Base-by-base conservation (phyloP, 2,113 vertebrate species). In the Pedionomus torquatus region DNA sequence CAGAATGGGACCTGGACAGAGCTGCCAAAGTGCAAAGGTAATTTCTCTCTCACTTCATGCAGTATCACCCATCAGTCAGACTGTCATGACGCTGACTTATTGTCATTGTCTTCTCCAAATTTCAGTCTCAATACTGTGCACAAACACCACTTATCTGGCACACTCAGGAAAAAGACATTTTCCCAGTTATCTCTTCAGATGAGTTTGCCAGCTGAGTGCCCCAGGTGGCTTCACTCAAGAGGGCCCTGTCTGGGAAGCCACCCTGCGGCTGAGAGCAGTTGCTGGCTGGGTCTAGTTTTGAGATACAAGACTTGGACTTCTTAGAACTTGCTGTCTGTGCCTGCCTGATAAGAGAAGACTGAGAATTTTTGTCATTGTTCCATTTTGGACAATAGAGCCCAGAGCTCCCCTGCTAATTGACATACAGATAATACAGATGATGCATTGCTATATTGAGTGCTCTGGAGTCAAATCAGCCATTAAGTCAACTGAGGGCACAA, bases 1-100 rank as follows among this genome's bases (percentile, higher is more conserved):
- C 65, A 31, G 46, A 93, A 90, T 7, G 93, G 93, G 18, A 87
- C 4, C 61, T 95, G 94, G 96, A 90, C 93, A 60, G 4, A 71
- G 28, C 74, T 14, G 37, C 96, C 96, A 5, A 84, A 10, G 17
- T 96, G 94, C 70, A 82, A 61, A 95, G 94, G 90, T 95, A 78
- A 82, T 23, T 63, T 52, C 49, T 46, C 46, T 68, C 48, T 57
- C 12, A 69, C 25, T 39, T n/a, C 28, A 12, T 26, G 5, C 46
- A 49, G 39, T n/a, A n/a, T 30, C 1, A 2, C 52, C 44, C 68
- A 18, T 11, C 51, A 52, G 46, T 5, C 41, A 58, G 3, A 24
- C 26, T n/a, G 31, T 33, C 25, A 9, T 11, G 39, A 69, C 49
- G 52, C 63, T 80, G 66, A 28, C 37, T 35, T 12, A 1, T 5